Evolutionary conservation across 2,797 vertebrate genomes (phyloP).

Genomic region (Lateolabrax maculatus): DNA sequence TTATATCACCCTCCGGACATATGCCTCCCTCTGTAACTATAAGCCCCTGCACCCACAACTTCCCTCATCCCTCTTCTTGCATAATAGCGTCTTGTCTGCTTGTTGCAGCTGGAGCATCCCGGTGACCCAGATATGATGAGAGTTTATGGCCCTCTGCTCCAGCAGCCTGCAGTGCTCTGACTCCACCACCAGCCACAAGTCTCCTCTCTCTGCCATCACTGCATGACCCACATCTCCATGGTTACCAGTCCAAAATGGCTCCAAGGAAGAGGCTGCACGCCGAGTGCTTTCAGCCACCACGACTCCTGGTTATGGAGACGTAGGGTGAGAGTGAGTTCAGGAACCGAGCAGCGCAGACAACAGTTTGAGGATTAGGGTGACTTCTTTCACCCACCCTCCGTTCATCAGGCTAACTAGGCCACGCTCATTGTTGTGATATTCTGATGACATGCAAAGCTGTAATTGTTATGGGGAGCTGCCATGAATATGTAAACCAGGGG

Average conservation of each 20-base stretch:
- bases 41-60: slow-evolving; percentile 62
- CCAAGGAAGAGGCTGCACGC: slow-evolving; percentile 41
- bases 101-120: slow-evolving; percentile 82
- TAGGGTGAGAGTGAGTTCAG: slow-evolving; percentile 54
- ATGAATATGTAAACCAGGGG: slow-evolving; percentile 67
- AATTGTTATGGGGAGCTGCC: slow-evolving; percentile 58
- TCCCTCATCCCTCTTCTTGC: slow-evolving; percentile 73
- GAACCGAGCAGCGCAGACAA: slow-evolving; percentile 32
- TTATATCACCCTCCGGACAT: slow-evolving; percentile 62
- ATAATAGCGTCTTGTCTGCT: slow-evolving; percentile 81
- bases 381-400: slow-evolving; percentile 59
- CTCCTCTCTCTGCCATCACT: slow-evolving; percentile 70
- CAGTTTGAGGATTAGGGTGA: slow-evolving; percentile 75
- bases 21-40: slow-evolving; percentile 48
- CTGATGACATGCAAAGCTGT: slow-evolving; percentile 78
- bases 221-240: slow-evolving; percentile 84
- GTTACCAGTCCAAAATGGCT: slow-evolving; percentile 83
- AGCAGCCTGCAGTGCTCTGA: slow-evolving; percentile 70
- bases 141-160: slow-evolving; percentile 72
- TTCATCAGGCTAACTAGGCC: slow-evolving; percentile 72
- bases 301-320: slow-evolving; percentile 54
- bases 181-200: slow-evolving; percentile 75
- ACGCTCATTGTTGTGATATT: slow-evolving; percentile 76
- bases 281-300: slow-evolving; percentile 25
- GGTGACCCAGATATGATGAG: slow-evolving; percentile 85